Evolutionary conservation across 2,888 invertebrate species (phyloP), one percentile per base, ranked within the genome.

Genomic region (Pyrrhia umbra): DNA sequence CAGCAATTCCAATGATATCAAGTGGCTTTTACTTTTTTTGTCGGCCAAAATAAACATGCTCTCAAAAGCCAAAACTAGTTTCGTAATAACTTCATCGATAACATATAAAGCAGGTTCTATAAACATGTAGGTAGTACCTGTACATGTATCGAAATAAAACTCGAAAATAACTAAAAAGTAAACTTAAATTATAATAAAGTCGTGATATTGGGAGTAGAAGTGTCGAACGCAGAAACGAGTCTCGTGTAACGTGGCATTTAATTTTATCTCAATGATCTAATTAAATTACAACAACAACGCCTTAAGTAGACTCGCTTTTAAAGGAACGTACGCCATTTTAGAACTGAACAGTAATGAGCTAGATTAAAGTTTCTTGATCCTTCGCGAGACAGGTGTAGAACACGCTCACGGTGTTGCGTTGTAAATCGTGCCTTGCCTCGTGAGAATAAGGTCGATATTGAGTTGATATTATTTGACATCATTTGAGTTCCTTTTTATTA

Each of bases 301-400:
- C 85, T 81, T 84, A 87, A 87, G 86, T 84, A 82, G 67, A 77
- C 76, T 76, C 54, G 77, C 81, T 80, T 85, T 84, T 84, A 84
- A 81, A 75, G 79, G 71, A 73, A 88, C 82, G 80, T 88, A 85
- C 75, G 85, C 84, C 86, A 86, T 90, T 91, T 87, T 86, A 68
- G 77, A 82, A 80, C 77, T 80, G 68, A 77, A 73, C 80, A 84
- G 81, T 85, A 88, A 87, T 86, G 87, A 88, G 87, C 86, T 79
- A 87, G 90, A 92, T 90, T 90, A 88, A 85, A 90, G 91, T 91
- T 91, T 87, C 90, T 90, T 89, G 89, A 91, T 93, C 88, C 88
- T 88, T 86, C 75, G 68, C 82, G 43, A 83, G 88, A 92, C 93
- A 94, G 92, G 93, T 93, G 93, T 88, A 89, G 84, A 85, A 70